phyloP scores from a whole-genome alignment of 2,113 vertebrate species.

The Grammomys surdaster region DNA sequence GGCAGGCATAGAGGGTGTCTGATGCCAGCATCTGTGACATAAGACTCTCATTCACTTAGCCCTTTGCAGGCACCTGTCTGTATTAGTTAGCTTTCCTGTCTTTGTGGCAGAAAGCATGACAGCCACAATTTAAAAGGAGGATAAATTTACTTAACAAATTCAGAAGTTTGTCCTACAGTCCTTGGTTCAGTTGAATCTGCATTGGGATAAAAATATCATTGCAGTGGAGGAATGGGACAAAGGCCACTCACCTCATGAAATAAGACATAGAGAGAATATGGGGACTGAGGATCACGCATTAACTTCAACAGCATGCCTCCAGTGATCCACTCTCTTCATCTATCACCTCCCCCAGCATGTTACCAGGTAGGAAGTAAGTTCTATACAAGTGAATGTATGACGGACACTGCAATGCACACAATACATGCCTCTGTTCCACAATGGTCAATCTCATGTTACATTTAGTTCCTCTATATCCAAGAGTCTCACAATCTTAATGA shows the following conservation, averaged over 20 bases:
- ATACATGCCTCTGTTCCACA: neutral
- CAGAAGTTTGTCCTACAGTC: neutral
- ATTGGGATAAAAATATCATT: neutral
- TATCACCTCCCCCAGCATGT: neutral
- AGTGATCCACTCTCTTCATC: neutral
- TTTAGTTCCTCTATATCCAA: neutral
- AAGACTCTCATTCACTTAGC: conserved; percentile 93
- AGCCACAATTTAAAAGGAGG: neutral
- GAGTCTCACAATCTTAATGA: neutral
- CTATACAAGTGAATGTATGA: neutral
- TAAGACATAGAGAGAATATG: too few species aligned
- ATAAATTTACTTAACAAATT: neutral
- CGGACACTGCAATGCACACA: neutral
- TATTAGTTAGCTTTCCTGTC: neutral
- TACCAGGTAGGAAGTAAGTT: neutral
- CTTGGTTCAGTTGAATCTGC: neutral
- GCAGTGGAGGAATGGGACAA: neutral
- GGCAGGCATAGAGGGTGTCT: conserved; percentile 91
- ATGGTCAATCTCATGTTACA: neutral
- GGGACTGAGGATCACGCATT: neutral
- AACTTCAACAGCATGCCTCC: neutral
- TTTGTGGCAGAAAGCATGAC: neutral
- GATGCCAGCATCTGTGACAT: conserved; percentile 92
- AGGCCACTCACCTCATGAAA: neutral
- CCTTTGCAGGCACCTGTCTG: conserved; percentile 88